These are phyloP conservation scores for Polypterus bichir DNA, from an alignment of 2,113 vertebrate species.

Conservation along the genomic window DNA sequence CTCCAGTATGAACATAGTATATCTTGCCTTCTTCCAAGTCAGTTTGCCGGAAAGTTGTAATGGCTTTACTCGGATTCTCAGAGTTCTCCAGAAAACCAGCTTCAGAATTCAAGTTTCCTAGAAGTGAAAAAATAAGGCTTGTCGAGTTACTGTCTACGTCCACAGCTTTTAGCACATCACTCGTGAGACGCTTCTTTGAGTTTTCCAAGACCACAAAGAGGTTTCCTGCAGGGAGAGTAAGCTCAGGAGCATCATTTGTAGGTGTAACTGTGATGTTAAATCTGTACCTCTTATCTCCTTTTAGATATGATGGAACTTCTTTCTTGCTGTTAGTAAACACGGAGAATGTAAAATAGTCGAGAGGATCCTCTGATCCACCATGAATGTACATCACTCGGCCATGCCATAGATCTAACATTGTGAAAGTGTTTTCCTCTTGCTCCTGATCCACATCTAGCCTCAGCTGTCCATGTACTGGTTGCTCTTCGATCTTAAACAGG, in stretches of 20 bases:
- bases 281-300: conserved; percentile 41
- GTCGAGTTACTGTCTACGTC: conserved; percentile 60
- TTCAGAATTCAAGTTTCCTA: conserved; percentile 67
- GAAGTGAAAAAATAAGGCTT: conserved; percentile 56
- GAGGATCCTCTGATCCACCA: conserved; percentile 66
- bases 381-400: conserved; percentile 69
- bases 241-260: conserved; percentile 69
- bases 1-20: conserved; percentile 62
- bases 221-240: conserved; percentile 66
- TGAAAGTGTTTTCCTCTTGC: conserved; percentile 57
- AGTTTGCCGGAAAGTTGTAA: conserved; percentile 54
- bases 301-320: conserved; percentile 48
- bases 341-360: conserved; percentile 67
- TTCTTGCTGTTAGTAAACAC: conserved; percentile 58
- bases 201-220: conserved; percentile 67
- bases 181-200: conserved; percentile 63
- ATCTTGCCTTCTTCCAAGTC: conserved; percentile 58
- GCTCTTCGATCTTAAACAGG: conserved; percentile 56
- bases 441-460: conserved; percentile 48
- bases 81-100: conserved; percentile 71
- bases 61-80: conserved; percentile 43
- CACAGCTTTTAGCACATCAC: conserved; percentile 51
- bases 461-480: conserved; percentile 58
- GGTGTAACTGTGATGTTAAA: conserved; percentile 63
- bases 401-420: conserved; percentile 66